Percentiles rank a stretch among this genome's conserved stretches.
Conservation (phyloP, 2,797 vertebrate species). For the Coracias cyanogaster region DNA sequence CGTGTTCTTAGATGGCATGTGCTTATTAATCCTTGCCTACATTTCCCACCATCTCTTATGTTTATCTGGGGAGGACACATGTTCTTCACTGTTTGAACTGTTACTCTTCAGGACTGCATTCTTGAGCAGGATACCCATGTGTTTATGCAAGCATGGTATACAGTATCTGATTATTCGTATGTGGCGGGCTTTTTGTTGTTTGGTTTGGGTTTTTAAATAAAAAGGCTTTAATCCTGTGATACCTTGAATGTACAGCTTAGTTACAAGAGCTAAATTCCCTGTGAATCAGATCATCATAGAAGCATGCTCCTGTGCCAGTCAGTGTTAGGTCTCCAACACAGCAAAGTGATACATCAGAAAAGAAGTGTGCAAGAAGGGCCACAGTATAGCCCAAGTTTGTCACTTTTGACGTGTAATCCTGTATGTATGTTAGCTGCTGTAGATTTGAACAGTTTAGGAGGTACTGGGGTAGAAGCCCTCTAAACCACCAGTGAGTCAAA, state of each 20-base stretch:
- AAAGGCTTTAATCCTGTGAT: not conserved
- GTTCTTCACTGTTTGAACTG: not conserved
- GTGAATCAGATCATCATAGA: not conserved
- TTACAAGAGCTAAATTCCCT: not conserved
- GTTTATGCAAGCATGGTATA: not conserved
- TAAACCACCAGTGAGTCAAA: not conserved
- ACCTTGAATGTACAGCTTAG: not conserved
- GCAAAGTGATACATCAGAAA: not conserved
- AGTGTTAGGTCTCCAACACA: not conserved
- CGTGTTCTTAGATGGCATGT: not conserved
- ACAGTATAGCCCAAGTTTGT: not conserved
- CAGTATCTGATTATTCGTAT: not conserved
- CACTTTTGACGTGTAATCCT: not conserved
- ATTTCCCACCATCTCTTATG: not conserved
- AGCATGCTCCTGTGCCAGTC: not conserved
- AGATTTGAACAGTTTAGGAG: not conserved
- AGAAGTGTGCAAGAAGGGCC: not conserved
- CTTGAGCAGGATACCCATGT: not conserved
- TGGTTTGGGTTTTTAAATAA: no score
- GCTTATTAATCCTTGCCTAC: not conserved
- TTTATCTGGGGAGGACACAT: not conserved
- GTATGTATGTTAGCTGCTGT: not conserved
- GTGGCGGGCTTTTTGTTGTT: no score
- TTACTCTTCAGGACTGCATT: not conserved
- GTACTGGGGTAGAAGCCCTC: not conserved